Conservation (phyloP, 2,113 vertebrate genomes). For the Poeciliopsis prolifica region DNA sequence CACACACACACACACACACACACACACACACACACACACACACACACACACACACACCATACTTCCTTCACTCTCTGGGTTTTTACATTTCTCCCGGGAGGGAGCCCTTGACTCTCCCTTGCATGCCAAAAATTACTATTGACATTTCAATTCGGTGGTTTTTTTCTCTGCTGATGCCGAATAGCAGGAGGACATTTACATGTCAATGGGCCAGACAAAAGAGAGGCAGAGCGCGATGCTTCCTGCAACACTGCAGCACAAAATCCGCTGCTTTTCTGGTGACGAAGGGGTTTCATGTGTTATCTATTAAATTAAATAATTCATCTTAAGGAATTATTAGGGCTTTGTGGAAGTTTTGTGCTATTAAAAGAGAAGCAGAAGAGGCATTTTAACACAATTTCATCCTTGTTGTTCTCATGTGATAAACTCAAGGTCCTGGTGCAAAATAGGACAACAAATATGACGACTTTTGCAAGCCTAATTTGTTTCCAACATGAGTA, state of each 20-base stretch:
- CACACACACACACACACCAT: conserved; percentile 20
- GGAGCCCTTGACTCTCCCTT: conserved; percentile 77
- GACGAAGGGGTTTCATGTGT: conserved; percentile 38
- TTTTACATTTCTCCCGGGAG: conserved; percentile 71
- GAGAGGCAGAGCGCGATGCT: conserved; percentile 53
- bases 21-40: conserved; percentile 5
- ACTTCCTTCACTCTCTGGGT: conserved; percentile 51
- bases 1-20: not conserved
- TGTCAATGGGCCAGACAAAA: conserved; percentile 86
- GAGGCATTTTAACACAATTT: not conserved
- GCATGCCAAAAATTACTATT: conserved; percentile 89
- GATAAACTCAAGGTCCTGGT: no score
- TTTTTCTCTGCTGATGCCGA: conserved; percentile 83
- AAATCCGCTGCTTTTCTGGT: conserved; percentile 34
- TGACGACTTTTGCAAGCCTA: not conserved
- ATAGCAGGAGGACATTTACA: conserved; percentile 87
- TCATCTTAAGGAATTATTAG: not conserved
- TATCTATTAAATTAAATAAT: conserved; percentile 3
- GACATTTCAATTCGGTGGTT: conserved; percentile 89
- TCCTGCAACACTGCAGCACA: conserved; percentile 36
- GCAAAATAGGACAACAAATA: not conserved
- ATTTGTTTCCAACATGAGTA: not conserved
- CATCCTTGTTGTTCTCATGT: no score
- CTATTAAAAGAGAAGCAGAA: not conserved
- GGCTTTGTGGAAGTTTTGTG: conserved; percentile 1